Evolutionary conservation across 2,888 invertebrate genomes (phyloP), one percentile per base, ranked within the genome.

Genomic region (Coelopa pilipes): DNA sequence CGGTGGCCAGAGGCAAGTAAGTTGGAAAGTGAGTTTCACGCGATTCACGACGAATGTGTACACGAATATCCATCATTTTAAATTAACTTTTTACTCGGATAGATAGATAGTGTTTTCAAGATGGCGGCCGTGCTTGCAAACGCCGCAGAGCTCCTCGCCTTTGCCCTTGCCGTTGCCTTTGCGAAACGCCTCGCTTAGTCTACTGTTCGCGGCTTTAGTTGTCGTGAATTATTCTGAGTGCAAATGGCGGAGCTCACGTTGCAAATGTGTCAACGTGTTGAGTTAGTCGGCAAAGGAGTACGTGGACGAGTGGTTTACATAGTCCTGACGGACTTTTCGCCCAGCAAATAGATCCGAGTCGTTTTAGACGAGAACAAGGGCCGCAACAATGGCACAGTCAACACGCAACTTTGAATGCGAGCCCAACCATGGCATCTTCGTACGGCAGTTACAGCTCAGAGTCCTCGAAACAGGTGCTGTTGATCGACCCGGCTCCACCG

Each of bases 281-380:
- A 95, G 84, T 92, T 97, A 50, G 89, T 91, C 21, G 96, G 94
- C 1, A 97, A 97, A 88, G 95, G 94, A 80, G 93, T 94, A 55
- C 92, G 92, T 83, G 99, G 99, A 2, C 92, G 92, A 0, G 93
- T 99, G 34, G 97, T 97, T 0, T 99, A 93, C 86, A 91, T 96
- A 71, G 99, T 99, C 0, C 89, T 92, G 78, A 97, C 99, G 1
- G 91, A 92, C 59, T 99, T 99, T 87, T 95, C 98, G 0, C 89
- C 92, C 69, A 99, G 99, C 74, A 94, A 94, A 88, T 98, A 97
- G 97, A 93, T 98, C 80, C 99, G 99, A 12, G 92, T 99, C 2
- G 92, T 96, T 75, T 89, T 99, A 72, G 97, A 98, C 85, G 96
- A 97, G 83, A 91, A 97, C 0, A 96, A 94, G 85, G 99, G 98